These are phyloP conservation scores for Myotis findleyi DNA, from an alignment of 2,797 vertebrate genomes.

Conservation along the genomic window DNA sequence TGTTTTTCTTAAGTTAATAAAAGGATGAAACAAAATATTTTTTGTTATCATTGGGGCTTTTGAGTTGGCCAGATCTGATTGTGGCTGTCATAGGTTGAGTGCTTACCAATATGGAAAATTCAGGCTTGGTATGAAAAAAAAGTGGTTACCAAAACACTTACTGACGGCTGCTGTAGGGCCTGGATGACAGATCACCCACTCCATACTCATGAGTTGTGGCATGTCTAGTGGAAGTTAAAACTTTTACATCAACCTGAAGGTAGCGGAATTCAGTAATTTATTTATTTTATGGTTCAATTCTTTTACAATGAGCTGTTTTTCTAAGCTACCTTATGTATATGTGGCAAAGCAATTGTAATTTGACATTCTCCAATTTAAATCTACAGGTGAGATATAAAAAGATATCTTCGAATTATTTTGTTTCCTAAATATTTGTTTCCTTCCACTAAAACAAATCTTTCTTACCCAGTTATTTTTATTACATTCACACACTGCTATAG, in stretches of 20 bases:
- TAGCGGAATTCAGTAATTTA: neutral
- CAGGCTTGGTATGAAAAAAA: neutral
- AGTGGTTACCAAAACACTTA: neutral
- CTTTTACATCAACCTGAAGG: neutral
- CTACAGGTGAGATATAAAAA: neutral
- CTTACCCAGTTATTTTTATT: neutral
- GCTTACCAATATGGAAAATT: neutral
- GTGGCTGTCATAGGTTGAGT: neutral
- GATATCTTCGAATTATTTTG: neutral
- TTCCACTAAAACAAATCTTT: neutral
- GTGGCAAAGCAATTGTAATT: neutral
- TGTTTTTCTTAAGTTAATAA: constrained; percentile 17
- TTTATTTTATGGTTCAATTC: neutral
- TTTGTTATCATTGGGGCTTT: neutral
- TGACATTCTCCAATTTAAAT: neutral
- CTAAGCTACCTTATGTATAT: neutral
- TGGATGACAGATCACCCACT: neutral
- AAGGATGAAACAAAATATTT: neutral
- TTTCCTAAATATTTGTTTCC: neutral
- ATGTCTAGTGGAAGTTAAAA: neutral
- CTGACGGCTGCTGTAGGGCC: neutral
- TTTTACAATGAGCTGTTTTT: neutral
- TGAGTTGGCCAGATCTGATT: neutral
- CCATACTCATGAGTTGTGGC: neutral
- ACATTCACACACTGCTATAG: neutral